Conservation (phyloP, 1,140 invertebrate species). For the Zaprionus inermis region DNA sequence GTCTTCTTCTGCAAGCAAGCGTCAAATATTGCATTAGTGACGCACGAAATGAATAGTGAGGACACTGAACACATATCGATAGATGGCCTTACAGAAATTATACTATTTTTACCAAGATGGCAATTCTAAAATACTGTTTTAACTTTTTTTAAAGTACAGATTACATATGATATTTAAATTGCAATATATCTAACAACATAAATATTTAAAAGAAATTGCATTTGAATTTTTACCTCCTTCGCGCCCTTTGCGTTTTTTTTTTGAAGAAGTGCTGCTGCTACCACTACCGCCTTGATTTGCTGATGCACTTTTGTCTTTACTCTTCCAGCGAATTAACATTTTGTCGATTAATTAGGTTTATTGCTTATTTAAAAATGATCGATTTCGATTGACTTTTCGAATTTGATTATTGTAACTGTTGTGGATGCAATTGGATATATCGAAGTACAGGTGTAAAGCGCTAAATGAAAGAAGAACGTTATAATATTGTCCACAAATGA, state of each 20-base stretch:
- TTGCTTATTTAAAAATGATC: neutral
- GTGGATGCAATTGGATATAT: neutral
- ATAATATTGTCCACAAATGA: neutral
- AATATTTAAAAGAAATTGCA: neutral
- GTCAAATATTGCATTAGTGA: neutral
- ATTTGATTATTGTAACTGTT: neutral
- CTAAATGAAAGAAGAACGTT: neutral
- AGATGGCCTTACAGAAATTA: neutral
- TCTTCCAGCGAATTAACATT: slow-evolving; percentile 87
- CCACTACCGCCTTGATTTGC: slow-evolving; percentile 69
- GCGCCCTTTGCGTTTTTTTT: slow-evolving; percentile 86
- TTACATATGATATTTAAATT: no score
- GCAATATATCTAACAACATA: neutral
- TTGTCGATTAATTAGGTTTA: slow-evolving; percentile 20
- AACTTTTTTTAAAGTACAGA: no score
- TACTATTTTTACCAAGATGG: no score
- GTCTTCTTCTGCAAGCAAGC: slow-evolving; percentile 75
- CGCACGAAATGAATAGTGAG: neutral
- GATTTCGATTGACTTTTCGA: slow-evolving; percentile 1
- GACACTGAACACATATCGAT: slow-evolving; percentile 23
- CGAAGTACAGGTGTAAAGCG: neutral
- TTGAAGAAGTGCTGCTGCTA: slow-evolving; percentile 84
- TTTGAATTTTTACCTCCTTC: slow-evolving; percentile 83
- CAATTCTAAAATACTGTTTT: no score
- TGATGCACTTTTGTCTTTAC: slow-evolving; percentile 86